Base-by-base conservation (phyloP, 2,113 vertebrate species). In the Corythoichthys intestinalis region DNA sequence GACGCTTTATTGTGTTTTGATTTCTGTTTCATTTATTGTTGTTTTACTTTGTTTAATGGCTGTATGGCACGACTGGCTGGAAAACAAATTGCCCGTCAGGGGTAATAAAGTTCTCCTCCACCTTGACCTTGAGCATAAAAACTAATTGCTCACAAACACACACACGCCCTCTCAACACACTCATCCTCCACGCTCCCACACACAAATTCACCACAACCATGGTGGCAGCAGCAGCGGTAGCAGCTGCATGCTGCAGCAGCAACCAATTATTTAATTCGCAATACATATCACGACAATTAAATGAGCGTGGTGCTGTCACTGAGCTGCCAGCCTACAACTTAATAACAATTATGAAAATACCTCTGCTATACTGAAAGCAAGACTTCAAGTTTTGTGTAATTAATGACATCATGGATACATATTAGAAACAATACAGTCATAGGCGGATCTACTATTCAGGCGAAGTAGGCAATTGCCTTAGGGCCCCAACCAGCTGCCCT, bases 41-140 rank as follows among this genome's bases (percentile, higher is more conserved):
- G 53, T 56, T 56, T 56, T 56, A 56, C 53, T 56, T 56, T 56
- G 53, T 56, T 56, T 56, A 56, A 56, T 56, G 20, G 28, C 53
- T 56, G 53, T 56, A 15, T 56, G 53, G 15, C 28, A 56, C 53
- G 20, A 56, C 20, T 20, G 53, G 53, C 53, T 12, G 53, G 53
- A 56, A 56, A 56, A 34, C 53, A 56, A 56, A 56, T 56, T 56
- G 10, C 53, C 53, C 20, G 20, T 56, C 53, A 56, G 53, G 53
- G 20, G 28, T 56, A 56, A 56, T 56, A 56, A 56, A 56, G 53
- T 56, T 56, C 53, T 34, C 28, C 53, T 56, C 53, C 20, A 56
- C 20, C 53, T 56, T 56, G 53, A 56, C 53, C 28, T 56, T 56
- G 53, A 4, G 28, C 20, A 56, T 56, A 56, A 56, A 56, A 56